phyloP scores from a whole-genome alignment of 2,888 invertebrate species.

The Scaeva pyrastri region DNA sequence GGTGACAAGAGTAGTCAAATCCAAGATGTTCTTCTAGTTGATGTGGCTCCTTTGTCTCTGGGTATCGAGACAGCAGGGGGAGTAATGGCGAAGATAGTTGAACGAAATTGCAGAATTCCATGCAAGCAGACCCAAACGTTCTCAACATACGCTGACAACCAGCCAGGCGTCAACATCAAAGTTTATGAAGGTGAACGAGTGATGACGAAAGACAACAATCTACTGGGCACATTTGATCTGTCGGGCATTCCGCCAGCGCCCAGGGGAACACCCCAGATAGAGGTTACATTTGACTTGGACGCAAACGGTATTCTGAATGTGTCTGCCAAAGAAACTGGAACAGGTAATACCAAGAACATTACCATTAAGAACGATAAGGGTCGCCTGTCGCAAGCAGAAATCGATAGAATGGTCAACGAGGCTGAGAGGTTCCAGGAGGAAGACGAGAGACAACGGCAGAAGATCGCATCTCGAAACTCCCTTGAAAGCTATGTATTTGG shows the following conservation, averaged over 20 bases:
- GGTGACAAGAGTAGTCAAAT: slow-evolving; percentile 89
- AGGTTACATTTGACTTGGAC: slow-evolving; percentile 91
- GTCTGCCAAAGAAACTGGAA: slow-evolving; percentile 88
- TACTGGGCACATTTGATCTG: slow-evolving; percentile 97
- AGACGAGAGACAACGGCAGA: slow-evolving; percentile 87
- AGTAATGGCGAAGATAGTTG: slow-evolving; percentile 91
- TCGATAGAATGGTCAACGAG: slow-evolving; percentile 89
- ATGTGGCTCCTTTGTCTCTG: slow-evolving; percentile 89
- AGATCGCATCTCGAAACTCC: slow-evolving; percentile 88
- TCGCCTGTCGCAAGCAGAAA: slow-evolving; percentile 90
- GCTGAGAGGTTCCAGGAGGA: slow-evolving; percentile 89
- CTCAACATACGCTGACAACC: slow-evolving; percentile 93
- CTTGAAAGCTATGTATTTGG: slow-evolving; percentile 89
- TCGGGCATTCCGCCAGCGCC: slow-evolving; percentile 96
- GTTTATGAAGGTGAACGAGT: slow-evolving; percentile 92
- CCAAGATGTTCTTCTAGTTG: slow-evolving; percentile 89
- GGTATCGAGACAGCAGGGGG: slow-evolving; percentile 93
- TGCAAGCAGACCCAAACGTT: slow-evolving; percentile 90
- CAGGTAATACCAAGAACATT: slow-evolving; percentile 88
- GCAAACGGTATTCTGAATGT: slow-evolving; percentile 97
- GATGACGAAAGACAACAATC: slow-evolving; percentile 97
- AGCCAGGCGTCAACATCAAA: slow-evolving; percentile 90
- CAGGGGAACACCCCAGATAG: slow-evolving; percentile 92
- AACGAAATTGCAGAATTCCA: slow-evolving; percentile 89
- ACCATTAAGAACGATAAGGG: slow-evolving; percentile 92